phyloP scores from a whole-genome alignment of 2,113 vertebrate genomes.

The Pluvialis apricaria region DNA sequence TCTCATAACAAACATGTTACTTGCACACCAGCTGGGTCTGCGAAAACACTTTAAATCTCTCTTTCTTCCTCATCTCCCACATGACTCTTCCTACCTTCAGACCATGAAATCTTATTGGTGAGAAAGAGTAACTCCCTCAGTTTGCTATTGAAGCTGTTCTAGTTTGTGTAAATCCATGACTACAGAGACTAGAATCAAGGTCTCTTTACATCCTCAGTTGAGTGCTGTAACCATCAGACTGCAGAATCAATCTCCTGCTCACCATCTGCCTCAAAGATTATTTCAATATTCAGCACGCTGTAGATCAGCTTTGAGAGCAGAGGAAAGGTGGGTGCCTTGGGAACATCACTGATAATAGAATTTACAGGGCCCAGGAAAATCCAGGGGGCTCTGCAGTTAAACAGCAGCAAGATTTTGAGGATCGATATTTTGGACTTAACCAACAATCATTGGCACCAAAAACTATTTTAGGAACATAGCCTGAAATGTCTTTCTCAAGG shows the following conservation, averaged over 20 bases:
- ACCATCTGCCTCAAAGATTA: background rate
- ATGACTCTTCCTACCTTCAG: background rate
- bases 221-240: background rate
- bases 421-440: background rate
- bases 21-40: background rate
- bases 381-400: background rate
- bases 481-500: background rate
- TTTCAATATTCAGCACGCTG: background rate
- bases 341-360: background rate
- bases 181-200: background rate
- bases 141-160: background rate
- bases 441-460: background rate
- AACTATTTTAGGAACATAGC: background rate
- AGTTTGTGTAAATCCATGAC: background rate
- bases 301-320: background rate
- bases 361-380: background rate
- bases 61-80: background rate
- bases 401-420: background rate
- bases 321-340: background rate
- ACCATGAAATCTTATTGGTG: background rate
- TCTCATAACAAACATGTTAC: background rate
- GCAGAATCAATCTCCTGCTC: background rate
- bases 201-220: background rate
- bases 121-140: background rate
- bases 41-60: background rate